Evolutionary conservation across 2,113 vertebrate species (phyloP), one percentile per base, ranked within the genome.

Genomic region (Sporophila hypoxantha): DNA sequence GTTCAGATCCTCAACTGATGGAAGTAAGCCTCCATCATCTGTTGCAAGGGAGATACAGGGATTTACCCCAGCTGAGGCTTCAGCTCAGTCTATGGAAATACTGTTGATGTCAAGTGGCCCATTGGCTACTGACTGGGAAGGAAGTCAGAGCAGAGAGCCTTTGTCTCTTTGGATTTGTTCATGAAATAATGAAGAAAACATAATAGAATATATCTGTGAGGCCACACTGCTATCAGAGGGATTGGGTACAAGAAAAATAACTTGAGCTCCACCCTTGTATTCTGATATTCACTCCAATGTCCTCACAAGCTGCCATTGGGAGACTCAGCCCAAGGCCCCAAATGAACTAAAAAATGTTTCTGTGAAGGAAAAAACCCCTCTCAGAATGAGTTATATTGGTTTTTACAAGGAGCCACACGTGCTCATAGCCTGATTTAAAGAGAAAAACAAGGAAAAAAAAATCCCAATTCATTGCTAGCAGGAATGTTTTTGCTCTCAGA

Each of bases 321-420:
- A 76, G 41, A 36, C 49, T 87, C 75, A 66, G 67, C 52, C 56
- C 71, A 69, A 47, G 65, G 52, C 39, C 61, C 11, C 49, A 82
- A 0, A 75, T 57, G 34, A 88, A 41, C 61, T 37, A 44, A 77
- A 77, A 85, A 70, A 19, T 12, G 4, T 27, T 88, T 68, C n/a
- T 53, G 6, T 65, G 46, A n/a, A 49, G 57, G 53, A 8, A 53
- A 77, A 78, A 59, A 34, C 8, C 20, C 32, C 32, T 56, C 88
- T 53, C 41, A 22, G 44, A 85, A 77, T 0, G 39, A 70, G 44
- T 79, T 80, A 49, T 0, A 0, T 19, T n/a, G 18, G 30, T 34
- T 71, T 81, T 70, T 64, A 65, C 57, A 32, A 32, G 50, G 34
- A 89, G 44, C 10, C 47, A 19, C 36, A 52, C 0, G 0, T 59